These are phyloP conservation scores for Centropus unirufus DNA, from an alignment of 2,113 vertebrate species.

Conservation along the genomic window DNA sequence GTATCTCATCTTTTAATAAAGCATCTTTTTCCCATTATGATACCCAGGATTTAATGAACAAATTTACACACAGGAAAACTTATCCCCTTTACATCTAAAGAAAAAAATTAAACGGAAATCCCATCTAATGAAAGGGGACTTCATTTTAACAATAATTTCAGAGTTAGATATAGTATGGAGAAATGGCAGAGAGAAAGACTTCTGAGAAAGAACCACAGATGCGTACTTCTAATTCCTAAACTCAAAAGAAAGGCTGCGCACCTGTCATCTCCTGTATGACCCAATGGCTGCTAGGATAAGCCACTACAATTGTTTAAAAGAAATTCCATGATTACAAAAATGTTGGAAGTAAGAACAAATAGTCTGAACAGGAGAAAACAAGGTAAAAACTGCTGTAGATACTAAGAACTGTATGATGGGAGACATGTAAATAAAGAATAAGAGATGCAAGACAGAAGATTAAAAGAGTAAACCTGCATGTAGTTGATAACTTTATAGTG, in stretches of 20 bases:
- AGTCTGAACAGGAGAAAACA: neutral
- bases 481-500: neutral
- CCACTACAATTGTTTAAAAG: neutral
- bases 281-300: neutral
- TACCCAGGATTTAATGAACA: neutral
- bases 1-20: neutral
- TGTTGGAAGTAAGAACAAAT: neutral
- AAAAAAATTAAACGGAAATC: neutral
- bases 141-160: neutral
- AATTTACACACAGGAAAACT: neutral
- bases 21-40: neutral
- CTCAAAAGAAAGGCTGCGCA: neutral
- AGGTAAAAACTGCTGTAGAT: neutral
- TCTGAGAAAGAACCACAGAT: neutral
- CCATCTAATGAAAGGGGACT: neutral
- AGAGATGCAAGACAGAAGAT: neutral
- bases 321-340: neutral
- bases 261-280: accelerated
- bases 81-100: neutral
- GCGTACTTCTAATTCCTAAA: neutral
- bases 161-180: neutral
- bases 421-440: neutral
- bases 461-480: neutral
- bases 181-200: neutral
- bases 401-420: neutral